phyloP scores from a whole-genome alignment of 2,888 invertebrate genomes.

The Linyphia triangularis region DNA sequence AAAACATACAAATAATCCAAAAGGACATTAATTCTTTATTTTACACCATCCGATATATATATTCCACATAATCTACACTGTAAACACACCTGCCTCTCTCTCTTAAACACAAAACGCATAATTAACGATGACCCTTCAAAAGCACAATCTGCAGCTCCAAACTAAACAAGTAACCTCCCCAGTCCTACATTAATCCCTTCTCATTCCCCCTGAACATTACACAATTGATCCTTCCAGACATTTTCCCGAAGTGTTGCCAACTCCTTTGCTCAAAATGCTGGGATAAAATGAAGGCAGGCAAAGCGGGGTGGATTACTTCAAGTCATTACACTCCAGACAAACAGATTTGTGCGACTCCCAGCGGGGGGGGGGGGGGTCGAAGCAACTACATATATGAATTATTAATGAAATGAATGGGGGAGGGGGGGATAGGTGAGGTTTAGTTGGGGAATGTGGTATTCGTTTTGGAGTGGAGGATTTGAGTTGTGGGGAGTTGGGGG shows the following conservation, averaged over 20 bases:
- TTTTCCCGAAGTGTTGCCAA: constrained; percentile 1
- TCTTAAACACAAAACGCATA: neutral
- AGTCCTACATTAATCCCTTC: neutral
- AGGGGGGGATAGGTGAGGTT: neutral
- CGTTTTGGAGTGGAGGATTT: neutral
- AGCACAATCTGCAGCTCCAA: neutral
- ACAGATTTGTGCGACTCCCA: constrained; percentile 2
- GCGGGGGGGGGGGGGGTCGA: neutral
- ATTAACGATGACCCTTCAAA: neutral
- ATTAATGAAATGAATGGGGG: neutral
- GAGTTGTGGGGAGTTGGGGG: neutral
- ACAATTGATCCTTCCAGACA: neutral
- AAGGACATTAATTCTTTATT: neutral
- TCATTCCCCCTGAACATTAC: neutral
- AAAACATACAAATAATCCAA: neutral
- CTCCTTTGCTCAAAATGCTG: neutral
- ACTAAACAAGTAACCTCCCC: neutral
- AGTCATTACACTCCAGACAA: constrained; percentile 25
- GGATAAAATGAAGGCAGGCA: neutral
- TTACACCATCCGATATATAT: neutral
- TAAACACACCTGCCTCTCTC: neutral
- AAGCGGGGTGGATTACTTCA: neutral
- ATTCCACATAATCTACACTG: neutral
- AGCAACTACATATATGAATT: neutral
- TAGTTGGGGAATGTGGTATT: neutral